Base-by-base conservation (phyloP, 2,888 invertebrate genomes). In the Bellardia bayeri region DNA sequence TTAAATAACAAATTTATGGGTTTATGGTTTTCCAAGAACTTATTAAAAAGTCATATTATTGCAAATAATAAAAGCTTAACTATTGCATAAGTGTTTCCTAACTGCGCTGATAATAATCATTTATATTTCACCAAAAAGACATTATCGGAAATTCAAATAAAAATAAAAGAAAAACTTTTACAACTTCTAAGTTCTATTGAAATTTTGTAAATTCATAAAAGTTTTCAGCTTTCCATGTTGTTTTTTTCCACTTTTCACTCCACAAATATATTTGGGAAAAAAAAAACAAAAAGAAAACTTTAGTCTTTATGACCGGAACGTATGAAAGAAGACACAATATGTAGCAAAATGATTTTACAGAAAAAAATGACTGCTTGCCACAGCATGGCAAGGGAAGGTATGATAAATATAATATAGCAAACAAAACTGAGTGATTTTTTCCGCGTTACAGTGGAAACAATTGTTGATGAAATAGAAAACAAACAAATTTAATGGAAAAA, bases 81-180 rank as follows among this genome's bases (percentile, higher is more conserved):
- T 23, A 23, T 23, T 56, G 23, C 78, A 64, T 78, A 83, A 71
- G 76, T 71, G 76, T 42, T 83, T 76, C 71, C 76, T 37, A 63
- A 56, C 78, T n/a, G n/a, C 78, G 49, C 37, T 71, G 71, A 78
- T 83, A 71, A 71, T 71, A 78, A 83, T 78, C 69, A 71, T 83
- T 78, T 78, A 78, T 78, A 71, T 71, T 71, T 49, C 54, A 78
- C 56, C 23, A 78, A 83, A 83, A 78, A 56, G 78, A 78, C 83
- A 83, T 78, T 83, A 83, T 83, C 83, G 64, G 71, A 78, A 78
- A 64, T 56, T 64, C 45, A 72, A 78, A 83, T 83, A 64, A 64
- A 64, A 83, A 40, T 54, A 45, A 45, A 45, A 14, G 40, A 56
- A 64, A 71, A 82, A 76, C 63, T 83, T 76, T 69, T 63, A 30